These are phyloP conservation scores for Osmoderma eremita DNA, from an alignment of 2,888 invertebrate genomes.

Conservation along the genomic window DNA sequence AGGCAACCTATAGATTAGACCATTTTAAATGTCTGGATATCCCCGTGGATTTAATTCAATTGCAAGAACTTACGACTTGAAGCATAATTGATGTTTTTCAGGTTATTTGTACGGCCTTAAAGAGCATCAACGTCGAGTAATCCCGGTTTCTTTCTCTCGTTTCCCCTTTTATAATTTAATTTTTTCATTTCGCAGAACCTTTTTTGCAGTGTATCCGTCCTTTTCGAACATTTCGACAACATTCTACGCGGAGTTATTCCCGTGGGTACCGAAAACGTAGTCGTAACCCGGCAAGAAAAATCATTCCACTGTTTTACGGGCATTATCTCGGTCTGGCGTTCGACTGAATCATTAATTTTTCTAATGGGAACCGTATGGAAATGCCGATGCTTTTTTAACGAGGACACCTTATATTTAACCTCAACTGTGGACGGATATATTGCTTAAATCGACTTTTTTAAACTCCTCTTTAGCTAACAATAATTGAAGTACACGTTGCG, in stretches of 20 bases:
- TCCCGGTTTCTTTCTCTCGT: not conserved
- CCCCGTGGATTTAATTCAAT: too few species aligned
- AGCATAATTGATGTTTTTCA: too few species aligned
- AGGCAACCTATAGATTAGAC: too few species aligned
- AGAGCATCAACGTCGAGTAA: conserved; percentile 10
- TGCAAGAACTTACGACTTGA: too few species aligned
- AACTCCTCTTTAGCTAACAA: not conserved
- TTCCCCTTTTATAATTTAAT: conserved; percentile 27
- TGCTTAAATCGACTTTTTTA: not conserved
- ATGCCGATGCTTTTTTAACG: too few species aligned
- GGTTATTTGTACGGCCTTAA: not conserved
- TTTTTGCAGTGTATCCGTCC: conserved; percentile 20
- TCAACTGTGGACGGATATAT: too few species aligned
- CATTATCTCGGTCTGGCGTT: conserved; percentile 10
- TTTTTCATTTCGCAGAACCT: conserved; percentile 33
- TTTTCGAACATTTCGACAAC: conserved; percentile 26
- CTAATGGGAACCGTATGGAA: not conserved
- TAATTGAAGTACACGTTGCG: not conserved
- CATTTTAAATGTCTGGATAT: too few species aligned
- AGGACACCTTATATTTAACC: too few species aligned
- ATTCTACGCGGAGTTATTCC: conserved; percentile 21
- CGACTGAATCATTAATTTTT: conserved; percentile 23
- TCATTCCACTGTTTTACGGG: conserved; percentile 21
- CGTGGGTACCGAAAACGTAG: conserved; percentile 16
- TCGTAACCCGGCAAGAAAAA: conserved; percentile 20